Conservation (phyloP, 2,113 vertebrate species). For the Notarius lentiginosus region DNA sequence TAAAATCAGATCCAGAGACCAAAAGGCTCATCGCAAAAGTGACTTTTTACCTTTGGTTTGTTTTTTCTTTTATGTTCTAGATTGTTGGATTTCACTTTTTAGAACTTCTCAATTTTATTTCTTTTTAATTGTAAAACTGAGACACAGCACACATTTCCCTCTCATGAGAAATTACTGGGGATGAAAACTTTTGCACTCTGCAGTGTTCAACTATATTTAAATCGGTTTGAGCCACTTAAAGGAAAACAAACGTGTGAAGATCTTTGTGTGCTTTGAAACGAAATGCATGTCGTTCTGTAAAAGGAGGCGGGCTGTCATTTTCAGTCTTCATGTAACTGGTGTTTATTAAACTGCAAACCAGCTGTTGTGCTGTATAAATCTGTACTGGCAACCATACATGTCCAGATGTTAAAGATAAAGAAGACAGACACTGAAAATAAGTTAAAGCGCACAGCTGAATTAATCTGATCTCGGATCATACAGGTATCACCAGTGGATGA, state of each 20-base stretch:
- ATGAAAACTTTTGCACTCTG: too few species aligned
- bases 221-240: not conserved
- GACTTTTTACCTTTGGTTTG: too few species aligned
- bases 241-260: not conserved
- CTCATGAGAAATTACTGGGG: too few species aligned
- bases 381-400: not conserved
- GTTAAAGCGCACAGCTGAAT: not conserved
- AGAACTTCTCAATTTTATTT: too few species aligned
- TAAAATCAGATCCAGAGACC: too few species aligned
- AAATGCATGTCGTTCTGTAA: not conserved
- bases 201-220: not conserved
- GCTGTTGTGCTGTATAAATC: not conserved
- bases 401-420: not conserved
- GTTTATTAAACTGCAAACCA: not conserved
- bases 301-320: not conserved
- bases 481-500: constrained; percentile 97
- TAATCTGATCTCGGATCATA: not conserved
- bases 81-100: too few species aligned
- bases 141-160: too few species aligned
- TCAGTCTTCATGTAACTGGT: too few species aligned
- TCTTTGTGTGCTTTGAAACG: not conserved
- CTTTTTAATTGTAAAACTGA: not conserved
- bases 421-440: not conserved
- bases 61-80: too few species aligned
- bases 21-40: too few species aligned